phyloP scores from a whole-genome alignment of 2,888 invertebrate species.

The Trichopria drosophilae region DNA sequence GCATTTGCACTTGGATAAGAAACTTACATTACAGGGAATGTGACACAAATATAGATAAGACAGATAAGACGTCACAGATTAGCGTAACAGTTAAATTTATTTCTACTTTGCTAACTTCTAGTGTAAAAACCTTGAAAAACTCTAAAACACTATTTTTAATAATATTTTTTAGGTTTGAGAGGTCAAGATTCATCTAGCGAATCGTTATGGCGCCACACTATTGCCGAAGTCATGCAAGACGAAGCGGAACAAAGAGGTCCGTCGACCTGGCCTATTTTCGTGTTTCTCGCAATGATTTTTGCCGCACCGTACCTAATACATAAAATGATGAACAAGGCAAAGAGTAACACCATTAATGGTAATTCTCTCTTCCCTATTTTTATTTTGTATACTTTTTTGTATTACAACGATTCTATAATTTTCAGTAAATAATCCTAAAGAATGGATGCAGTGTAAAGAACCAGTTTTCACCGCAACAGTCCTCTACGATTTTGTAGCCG shows the following conservation, averaged over 20 bases:
- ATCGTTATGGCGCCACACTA: slow-evolving; percentile 53
- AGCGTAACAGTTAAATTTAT: too few species aligned
- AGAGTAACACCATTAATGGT: slow-evolving; percentile 43
- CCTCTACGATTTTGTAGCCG: slow-evolving; percentile 75
- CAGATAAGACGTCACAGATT: too few species aligned
- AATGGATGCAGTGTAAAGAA: slow-evolving; percentile 64
- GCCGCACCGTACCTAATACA: slow-evolving; percentile 83
- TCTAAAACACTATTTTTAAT: slow-evolving; percentile 15
- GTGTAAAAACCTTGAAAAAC: too few species aligned
- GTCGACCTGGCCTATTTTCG: slow-evolving; percentile 84
- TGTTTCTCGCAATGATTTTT: slow-evolving; percentile 86
- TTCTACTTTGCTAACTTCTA: too few species aligned
- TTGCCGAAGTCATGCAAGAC: slow-evolving; percentile 53
- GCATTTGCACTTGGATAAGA: too few species aligned
- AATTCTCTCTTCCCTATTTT: slow-evolving; percentile 23
- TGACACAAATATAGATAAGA: too few species aligned
- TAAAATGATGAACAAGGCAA: slow-evolving; percentile 46
- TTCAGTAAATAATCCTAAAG: slow-evolving; percentile 68
- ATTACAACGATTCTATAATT: slow-evolving; percentile 24
- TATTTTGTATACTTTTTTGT: slow-evolving; percentile 4
- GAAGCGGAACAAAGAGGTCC: slow-evolving; percentile 50
- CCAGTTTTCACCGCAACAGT: slow-evolving; percentile 69
- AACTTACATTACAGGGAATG: too few species aligned
- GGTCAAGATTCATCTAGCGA: slow-evolving; percentile 50
- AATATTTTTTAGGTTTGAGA: slow-evolving; percentile 46